Conservation (phyloP, 1,140 invertebrate species). For the Megalopta genalis region DNA sequence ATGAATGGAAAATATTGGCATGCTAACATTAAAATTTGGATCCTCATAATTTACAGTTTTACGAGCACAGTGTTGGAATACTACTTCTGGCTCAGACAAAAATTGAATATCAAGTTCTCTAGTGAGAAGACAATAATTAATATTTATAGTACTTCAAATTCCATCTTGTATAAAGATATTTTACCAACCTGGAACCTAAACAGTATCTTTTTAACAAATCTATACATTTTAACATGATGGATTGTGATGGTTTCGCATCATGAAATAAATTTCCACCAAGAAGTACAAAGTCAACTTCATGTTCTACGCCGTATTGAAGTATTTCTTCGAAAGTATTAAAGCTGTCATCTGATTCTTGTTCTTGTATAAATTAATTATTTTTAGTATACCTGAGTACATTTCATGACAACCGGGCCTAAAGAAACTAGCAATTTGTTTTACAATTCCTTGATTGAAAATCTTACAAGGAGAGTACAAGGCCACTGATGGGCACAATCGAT, state of each 20-base stretch:
- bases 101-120: constrained; percentile 84
- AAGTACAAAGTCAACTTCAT: constrained; percentile 92
- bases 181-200: constrained; percentile 82
- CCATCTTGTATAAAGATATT: constrained; percentile 4
- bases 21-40: constrained; percentile 94
- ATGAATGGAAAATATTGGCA: constrained; percentile 95
- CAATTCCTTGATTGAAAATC: no score
- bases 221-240: constrained; percentile 87
- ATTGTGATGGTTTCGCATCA: constrained; percentile 89
- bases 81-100: constrained; percentile 79
- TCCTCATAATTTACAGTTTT: constrained; percentile 95
- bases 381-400: constrained; percentile 25
- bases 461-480: no score
- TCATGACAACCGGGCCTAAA: no score
- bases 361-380: constrained; percentile 46
- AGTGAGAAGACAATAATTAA: constrained; percentile 32
- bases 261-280: constrained; percentile 98
- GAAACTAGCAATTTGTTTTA: no score
- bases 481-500: no score
- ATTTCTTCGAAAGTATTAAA: constrained; percentile 98
- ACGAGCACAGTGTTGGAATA: constrained; percentile 74
- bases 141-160: constrained; percentile 15
- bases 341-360: constrained; percentile 87
- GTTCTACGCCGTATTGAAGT: constrained; percentile 87
- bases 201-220: constrained; percentile 90